Base-by-base conservation (phyloP, 2,797 vertebrate genomes). In the Hirundo rustica region DNA sequence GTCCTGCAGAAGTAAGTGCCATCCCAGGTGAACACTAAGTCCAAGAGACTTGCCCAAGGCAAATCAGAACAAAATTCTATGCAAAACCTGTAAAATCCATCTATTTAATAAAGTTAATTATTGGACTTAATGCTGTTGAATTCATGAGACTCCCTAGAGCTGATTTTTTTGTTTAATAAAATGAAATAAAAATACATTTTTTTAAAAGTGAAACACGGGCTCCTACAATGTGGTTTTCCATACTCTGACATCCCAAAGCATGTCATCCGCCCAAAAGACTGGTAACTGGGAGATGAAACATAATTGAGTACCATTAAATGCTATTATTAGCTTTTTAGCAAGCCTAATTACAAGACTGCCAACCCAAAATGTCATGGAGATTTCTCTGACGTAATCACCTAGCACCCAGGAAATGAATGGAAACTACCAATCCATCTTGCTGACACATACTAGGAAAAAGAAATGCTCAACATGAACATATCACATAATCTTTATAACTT, bases 341-440 rank as follows among this genome's bases (percentile, higher is more conserved):
- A 81, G 42, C 65, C 51, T 88, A 77, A 92, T 91, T 87, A 71
- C 45, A 82, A 67, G 62, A 74, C 42, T 75, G 83, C 61, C 91
- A 94, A 82, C 22, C 48, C 34, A 61, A 82, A 90, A 80, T 82
- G 82, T 67, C 60, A 73, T 20, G 34, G 70, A 87, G 91, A 93
- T 87, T 89, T 88, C 66, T 93, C 60, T 79, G 82, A 95, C 3
- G 13, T 62, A 75, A 65, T 74, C 72, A 67, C 26, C 45, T 38
- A 51, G 36, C 85, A 80, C 30, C 61, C 65, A 67, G 76, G 76
- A 94, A 95, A 85, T 66, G 5, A 91, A 68, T 26, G 44, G 81
- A 88, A 93, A 87, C 62, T 68, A 80, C 53, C 68, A 75, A 93
- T 82, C 92, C 45, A 65, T 88, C 91, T 57, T 72, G 42, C 71